Percentiles rank a stretch among this genome's conserved stretches.
Conservation (phyloP, 37 sponge, comb jelly and placozoan genomes). For the Ephydatia muelleri region DNA sequence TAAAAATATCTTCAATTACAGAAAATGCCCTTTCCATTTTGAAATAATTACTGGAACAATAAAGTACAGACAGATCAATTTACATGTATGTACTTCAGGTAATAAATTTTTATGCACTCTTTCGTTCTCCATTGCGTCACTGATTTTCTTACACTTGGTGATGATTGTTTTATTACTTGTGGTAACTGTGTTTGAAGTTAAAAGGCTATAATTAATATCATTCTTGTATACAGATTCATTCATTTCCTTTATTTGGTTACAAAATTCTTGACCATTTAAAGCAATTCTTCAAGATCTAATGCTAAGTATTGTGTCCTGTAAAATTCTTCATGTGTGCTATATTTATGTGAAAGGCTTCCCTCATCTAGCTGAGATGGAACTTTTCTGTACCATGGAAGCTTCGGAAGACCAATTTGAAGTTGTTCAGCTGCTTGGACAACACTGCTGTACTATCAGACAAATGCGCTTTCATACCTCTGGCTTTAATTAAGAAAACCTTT, state of each 20-base stretch:
- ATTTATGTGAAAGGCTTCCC: slow-evolving; percentile 44
- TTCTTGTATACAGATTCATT: too few species aligned
- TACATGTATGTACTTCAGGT: slow-evolving; percentile 26
- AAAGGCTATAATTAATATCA: slow-evolving; percentile 41
- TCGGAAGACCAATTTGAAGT: slow-evolving; percentile 19
- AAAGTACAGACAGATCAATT: slow-evolving; percentile 53
- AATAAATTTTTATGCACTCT: slow-evolving; percentile 28
- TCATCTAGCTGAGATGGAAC: too few species aligned
- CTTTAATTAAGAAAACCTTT: slow-evolving; percentile 27
- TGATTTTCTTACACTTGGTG: slow-evolving; percentile 34
- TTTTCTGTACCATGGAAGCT: too few species aligned
- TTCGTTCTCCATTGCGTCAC: slow-evolving; percentile 55
- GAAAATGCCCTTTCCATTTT: slow-evolving; percentile 58
- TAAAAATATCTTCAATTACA: slow-evolving; percentile 30
- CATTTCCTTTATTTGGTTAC: slow-evolving; percentile 7
- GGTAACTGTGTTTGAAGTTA: slow-evolving; percentile 37
- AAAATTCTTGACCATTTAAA: slow-evolving; percentile 36
- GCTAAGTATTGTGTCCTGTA: slow-evolving; percentile 39
- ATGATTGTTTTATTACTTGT: slow-evolving; percentile 37
- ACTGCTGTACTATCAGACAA: slow-evolving; percentile 26
- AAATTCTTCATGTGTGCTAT: slow-evolving; percentile 27
- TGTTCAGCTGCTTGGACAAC: slow-evolving; percentile 15
- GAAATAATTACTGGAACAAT: slow-evolving; percentile 66
- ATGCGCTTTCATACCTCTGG: slow-evolving; percentile 22
- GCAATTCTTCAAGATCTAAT: slow-evolving; percentile 19